Evolutionary conservation across 2,888 invertebrate species (phyloP).

Genomic region (Thalpophila matura): DNA sequence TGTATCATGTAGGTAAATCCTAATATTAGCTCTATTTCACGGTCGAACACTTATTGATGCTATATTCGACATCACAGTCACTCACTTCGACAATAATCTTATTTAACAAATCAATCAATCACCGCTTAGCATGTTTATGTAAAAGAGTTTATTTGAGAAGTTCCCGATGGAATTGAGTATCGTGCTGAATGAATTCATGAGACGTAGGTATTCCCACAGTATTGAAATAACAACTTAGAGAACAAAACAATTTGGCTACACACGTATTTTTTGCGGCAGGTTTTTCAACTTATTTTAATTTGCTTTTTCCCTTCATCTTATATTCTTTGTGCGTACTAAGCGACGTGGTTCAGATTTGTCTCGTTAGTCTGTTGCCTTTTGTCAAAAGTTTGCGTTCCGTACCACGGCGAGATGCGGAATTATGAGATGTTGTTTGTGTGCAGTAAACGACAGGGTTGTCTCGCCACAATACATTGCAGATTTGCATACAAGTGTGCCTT

Average conservation of each 20-base stretch:
- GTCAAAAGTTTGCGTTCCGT: constrained; percentile 22
- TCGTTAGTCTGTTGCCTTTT: constrained; percentile 27
- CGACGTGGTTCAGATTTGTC: constrained; percentile 45
- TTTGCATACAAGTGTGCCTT: constrained; percentile 3
- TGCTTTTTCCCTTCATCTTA: constrained; percentile 20
- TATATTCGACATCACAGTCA: constrained; percentile 31
- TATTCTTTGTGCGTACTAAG: constrained; percentile 47
- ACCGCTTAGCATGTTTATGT: constrained; percentile 22
- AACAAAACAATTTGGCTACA: constrained; percentile 32
- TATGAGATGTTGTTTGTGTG: constrained; percentile 15
- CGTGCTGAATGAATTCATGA: constrained; percentile 9
- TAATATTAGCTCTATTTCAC: constrained; percentile 31
- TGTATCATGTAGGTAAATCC: too few species aligned
- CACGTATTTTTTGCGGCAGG: constrained; percentile 6
- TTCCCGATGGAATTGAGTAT: constrained; percentile 25
- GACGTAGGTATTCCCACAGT: constrained; percentile 12
- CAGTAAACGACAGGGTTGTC: constrained; percentile 22
- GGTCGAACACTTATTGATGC: constrained; percentile 25
- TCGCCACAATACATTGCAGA: background rate
- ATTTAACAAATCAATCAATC: constrained; percentile 35
- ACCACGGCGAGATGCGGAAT: constrained; percentile 4
- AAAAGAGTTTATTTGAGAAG: constrained; percentile 29
- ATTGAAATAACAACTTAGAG: constrained; percentile 23
- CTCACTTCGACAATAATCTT: constrained; percentile 39
- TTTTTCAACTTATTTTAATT: constrained; percentile 38